Base-by-base conservation (phyloP, 1,140 invertebrate species). In the Rhysida immarginata region DNA sequence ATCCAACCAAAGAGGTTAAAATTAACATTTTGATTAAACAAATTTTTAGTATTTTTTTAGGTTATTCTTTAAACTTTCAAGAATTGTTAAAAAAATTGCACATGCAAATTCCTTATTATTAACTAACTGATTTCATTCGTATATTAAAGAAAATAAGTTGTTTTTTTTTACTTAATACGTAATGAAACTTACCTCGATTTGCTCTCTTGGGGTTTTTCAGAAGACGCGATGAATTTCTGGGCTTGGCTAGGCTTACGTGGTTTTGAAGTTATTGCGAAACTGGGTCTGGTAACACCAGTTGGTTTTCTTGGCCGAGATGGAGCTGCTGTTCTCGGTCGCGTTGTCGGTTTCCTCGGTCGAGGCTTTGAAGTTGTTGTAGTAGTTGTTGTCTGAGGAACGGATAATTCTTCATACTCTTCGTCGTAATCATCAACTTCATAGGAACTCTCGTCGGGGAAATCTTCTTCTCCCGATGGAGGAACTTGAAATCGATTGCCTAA, bases 151-250 rank as follows among this genome's bases (percentile, higher is more conserved):
- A n/a, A n/a, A n/a, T n/a, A n/a, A n/a, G n/a, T n/a, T n/a, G n/a
- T n/a, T n/a, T n/a, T n/a, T n/a, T n/a, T n/a, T n/a, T n/a, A n/a
- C n/a, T n/a, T n/a, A n/a, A n/a, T n/a, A n/a, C n/a, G n/a, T n/a
- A n/a, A n/a, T n/a, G n/a, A n/a, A n/a, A n/a, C n/a, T 50, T 29
- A 20, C 53, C 23, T 49, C 14, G 23, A 20, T 45, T 53, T n/a
- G 24, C 48, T 26, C 48, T 24, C 48, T 14, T 53, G 14, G n/a
- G 13, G n/a, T 27, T 2, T 25, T n/a, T 42, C 13, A 21, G 20
- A 29, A 26, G 25, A 26, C 26, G 44, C 25, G 41, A 49, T 21
- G 27, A 5, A 44, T 26, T 26, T 52, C 48, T 2, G 16, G 8
- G 29, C 14, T 27, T 20, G 16, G 29, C 23, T 20, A 56, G 1